Conservation (phyloP, 2,797 vertebrate species). For the Varecia variegata region DNA sequence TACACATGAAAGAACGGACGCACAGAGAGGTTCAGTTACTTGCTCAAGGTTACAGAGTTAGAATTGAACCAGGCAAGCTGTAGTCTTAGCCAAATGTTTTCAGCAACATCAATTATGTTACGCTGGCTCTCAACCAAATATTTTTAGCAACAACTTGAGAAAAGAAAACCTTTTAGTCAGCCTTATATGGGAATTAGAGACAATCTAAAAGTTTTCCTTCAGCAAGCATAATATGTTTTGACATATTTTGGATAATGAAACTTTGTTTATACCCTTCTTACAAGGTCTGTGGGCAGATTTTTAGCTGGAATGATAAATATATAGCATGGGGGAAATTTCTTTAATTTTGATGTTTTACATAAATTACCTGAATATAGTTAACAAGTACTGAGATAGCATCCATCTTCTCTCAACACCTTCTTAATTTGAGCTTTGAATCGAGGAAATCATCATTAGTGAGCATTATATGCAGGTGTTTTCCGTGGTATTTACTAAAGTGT, state of each 20-base stretch:
- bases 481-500: slow-evolving; percentile 16
- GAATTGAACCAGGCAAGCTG: not conserved
- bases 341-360: not conserved
- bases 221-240: not conserved
- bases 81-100: slow-evolving; percentile 8
- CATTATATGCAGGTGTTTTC: slow-evolving; percentile 48
- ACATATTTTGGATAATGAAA: slow-evolving; percentile 15
- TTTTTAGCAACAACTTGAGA: slow-evolving; percentile 30
- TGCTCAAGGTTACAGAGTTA: not conserved
- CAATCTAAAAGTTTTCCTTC: not conserved
- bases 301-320: not conserved
- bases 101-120: not conserved
- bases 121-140: not conserved
- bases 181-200: not conserved
- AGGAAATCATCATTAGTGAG: not conserved
- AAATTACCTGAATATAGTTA: slow-evolving; percentile 54
- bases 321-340: not conserved
- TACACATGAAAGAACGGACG: not conserved
- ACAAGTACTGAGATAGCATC: not conserved
- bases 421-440: not conserved
- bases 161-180: not conserved
- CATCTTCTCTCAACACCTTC: not conserved
- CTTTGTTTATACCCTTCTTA: slow-evolving; percentile 24
- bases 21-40: not conserved
- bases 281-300: slow-evolving; percentile 32